Evolutionary conservation across 2,797 vertebrate species (phyloP), one percentile per base, ranked within the genome.

Genomic region (Schizopygopsis pylzovi): DNA sequence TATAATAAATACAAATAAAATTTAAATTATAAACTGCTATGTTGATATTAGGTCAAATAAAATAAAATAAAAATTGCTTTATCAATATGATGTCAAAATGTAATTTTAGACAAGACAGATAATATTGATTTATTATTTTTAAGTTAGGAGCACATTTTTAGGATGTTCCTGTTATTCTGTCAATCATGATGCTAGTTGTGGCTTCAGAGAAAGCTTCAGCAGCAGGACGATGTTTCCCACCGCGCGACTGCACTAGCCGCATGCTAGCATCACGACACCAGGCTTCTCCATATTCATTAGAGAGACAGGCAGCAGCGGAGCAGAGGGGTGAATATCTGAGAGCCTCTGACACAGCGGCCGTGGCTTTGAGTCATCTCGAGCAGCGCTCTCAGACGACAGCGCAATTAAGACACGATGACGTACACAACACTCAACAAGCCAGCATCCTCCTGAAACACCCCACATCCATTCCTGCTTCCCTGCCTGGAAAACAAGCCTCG

Each of bases 361-460:
- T 72, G 77, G 80, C 86, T 84, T 71, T 81, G 76, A 87, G 89
- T 87, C 83, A 86, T 67, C 18, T 81, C 80, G 73, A 86, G 82
- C 81, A 70, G 63, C 81, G 85, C 67, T 10, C 75, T 89, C 71
- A 92, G 93, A 94, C 93, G 93, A 94, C 92, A 88, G 41, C 79
- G 91, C 93, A 86, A 85, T 73, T 82, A 45, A 61, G 79, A 87
- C 90, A 90, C 86, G 89, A 91, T 88, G 91, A 89, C 84, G 83
- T 82, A 80, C 84, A 88, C 86, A 87, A 67, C 16, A 4, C 61
- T 33, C 16, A 80, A 65, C 54, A 37, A 54, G 45, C 22, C 25
- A n/a, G 10, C 63, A 81, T 9, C 77, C 3, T 37, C 39, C 52
- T 43, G 56, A 41, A 1, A 63, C 77, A 41, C 15, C 12, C 3